Conservation (phyloP, 1,140 invertebrate genomes). For the Asobara japonica region DNA sequence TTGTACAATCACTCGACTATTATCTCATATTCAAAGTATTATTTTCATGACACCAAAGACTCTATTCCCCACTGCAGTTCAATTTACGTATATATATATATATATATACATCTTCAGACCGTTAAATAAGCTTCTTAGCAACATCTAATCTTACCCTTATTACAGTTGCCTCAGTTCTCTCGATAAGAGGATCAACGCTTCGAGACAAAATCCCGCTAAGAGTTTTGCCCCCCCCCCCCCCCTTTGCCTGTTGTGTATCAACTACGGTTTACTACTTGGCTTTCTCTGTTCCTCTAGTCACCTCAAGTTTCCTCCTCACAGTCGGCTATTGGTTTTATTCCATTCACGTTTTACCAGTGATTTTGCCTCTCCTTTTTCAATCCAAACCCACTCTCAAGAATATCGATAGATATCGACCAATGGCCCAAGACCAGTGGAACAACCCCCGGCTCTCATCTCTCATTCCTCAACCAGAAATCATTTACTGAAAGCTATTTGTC, state of each 20-base stretch:
- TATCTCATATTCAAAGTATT: conserved; percentile 2
- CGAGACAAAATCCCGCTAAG: conserved; percentile 39
- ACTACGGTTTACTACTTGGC: conserved; percentile 34
- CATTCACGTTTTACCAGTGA: not conserved
- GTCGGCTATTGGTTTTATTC: not conserved
- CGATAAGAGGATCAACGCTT: conserved; percentile 53
- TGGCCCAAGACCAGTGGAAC: too few species aligned
- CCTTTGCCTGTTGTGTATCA: conserved; percentile 29
- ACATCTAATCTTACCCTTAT: conserved; percentile 50
- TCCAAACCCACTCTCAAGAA: not conserved
- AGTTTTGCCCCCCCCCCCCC: conserved; percentile 35
- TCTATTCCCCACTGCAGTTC: not conserved
- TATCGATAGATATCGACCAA: not conserved
- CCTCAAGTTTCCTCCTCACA: not conserved
- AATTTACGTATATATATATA: not conserved
- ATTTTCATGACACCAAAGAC: not conserved
- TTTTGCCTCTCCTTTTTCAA: not conserved
- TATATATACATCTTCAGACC: conserved; percentile 26
- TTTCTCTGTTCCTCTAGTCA: not conserved
- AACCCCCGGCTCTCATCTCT: not conserved
- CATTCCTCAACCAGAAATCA: not conserved
- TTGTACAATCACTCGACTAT: not conserved
- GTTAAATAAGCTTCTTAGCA: conserved; percentile 48
- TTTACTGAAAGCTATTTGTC: too few species aligned
- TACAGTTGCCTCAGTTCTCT: conserved; percentile 45